These are phyloP conservation scores for Dipodomys ordii DNA, from an alignment of 2,113 vertebrate genomes.

Conservation along the genomic window DNA sequence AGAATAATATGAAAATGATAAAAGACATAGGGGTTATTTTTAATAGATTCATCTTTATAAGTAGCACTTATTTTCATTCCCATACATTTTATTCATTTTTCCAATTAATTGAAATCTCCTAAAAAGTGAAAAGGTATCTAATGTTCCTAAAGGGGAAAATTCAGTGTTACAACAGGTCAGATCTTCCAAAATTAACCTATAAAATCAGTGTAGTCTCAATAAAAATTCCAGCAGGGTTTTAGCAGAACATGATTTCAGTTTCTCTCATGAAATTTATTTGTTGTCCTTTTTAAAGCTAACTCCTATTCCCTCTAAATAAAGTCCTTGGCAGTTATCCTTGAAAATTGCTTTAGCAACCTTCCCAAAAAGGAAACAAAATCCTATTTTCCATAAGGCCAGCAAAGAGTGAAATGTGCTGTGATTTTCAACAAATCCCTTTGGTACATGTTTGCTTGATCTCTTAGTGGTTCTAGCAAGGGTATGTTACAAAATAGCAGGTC, in stretches of 20 bases:
- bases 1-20: neutral
- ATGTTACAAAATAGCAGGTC: constrained; percentile 33
- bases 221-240: constrained; percentile 29
- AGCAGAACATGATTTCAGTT: constrained; percentile 32
- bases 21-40: neutral
- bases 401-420: neutral
- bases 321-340: neutral
- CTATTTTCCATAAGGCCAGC: neutral
- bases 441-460: constrained; percentile 5
- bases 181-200: constrained; percentile 15
- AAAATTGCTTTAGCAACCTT: constrained; percentile 29
- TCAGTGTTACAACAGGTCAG: neutral
- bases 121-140: constrained; percentile 44
- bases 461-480: neutral
- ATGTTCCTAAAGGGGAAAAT: neutral
- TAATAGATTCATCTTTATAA: constrained; percentile 27
- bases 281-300: constrained; percentile 52
- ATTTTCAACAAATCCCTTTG: neutral
- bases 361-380: neutral
- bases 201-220: neutral
- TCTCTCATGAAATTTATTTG: constrained; percentile 45
- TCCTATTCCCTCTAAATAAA: constrained; percentile 47
- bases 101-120: constrained; percentile 15
- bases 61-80: constrained; percentile 32
- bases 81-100: constrained; percentile 27